Percentiles rank a stretch among this genome's conserved stretches.
Evolutionary conservation across 2,888 invertebrate species (phyloP).

Genomic region (Drosophila picticornis): DNA sequence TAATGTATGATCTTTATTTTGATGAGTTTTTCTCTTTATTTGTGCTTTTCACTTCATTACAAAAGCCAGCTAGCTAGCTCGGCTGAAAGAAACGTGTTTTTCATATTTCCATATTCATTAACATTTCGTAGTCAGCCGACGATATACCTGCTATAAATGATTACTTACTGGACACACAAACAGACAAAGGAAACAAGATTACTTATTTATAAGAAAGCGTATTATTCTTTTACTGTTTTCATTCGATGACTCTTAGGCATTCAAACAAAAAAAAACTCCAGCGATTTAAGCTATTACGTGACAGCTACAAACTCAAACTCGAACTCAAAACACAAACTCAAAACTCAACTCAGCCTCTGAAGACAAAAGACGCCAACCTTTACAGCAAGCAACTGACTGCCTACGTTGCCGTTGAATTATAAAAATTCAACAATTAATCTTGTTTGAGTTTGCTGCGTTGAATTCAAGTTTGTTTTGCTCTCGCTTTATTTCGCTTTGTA

Average conservation of each 20-base stretch:
- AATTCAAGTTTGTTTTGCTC: conserved; percentile 38
- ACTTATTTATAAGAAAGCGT: conserved; percentile 23
- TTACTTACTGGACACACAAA: conserved; percentile 13
- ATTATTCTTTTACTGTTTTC: conserved; percentile 38
- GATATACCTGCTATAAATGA: conserved; percentile 28
- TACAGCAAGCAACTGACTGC: conserved; percentile 38
- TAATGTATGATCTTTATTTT: conserved; percentile 54
- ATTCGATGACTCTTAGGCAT: conserved; percentile 17
- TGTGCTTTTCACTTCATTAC: conserved; percentile 65
- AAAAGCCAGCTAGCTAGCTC: conserved; percentile 11
- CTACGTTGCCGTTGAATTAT: conserved; percentile 63
- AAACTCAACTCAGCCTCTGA: conserved; percentile 24
- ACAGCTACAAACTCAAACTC: conserved; percentile 40
- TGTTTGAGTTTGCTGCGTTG: conserved; percentile 44
- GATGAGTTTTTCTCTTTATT: conserved; percentile 57
- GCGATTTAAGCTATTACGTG: conserved; percentile 54
- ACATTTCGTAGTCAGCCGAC: conserved; percentile 45
- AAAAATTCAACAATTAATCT: conserved; percentile 75
- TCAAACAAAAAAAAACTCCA: conserved; percentile 8
- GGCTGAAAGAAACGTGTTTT: conserved; percentile 66
- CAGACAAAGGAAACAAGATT: conserved; percentile 22
- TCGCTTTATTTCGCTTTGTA: conserved; percentile 22
- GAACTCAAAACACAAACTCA: conserved; percentile 16
- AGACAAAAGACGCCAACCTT: conserved; percentile 43
- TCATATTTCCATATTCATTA: conserved; percentile 72